Evolutionary conservation across 2,888 invertebrate species (phyloP).

Genomic region (Meandrusa payeni): DNA sequence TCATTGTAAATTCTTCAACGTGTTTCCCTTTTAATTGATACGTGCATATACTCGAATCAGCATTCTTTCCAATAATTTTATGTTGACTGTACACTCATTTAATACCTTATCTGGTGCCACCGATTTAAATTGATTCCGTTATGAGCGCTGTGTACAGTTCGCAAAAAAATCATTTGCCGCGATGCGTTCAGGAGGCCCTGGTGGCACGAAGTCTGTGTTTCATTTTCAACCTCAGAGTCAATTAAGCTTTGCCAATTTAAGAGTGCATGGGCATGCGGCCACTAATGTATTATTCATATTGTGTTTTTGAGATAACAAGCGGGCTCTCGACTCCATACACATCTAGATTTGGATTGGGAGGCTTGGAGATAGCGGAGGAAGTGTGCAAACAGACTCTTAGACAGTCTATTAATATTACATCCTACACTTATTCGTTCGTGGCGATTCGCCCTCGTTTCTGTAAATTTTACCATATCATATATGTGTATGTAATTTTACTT

Average conservation of each 20-base stretch:
- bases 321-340: constrained; percentile 73
- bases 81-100: constrained; percentile 15
- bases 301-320: constrained; percentile 80
- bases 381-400: constrained; percentile 40
- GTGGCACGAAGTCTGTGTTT: constrained; percentile 49
- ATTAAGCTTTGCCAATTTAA: constrained; percentile 78
- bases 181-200: constrained; percentile 31
- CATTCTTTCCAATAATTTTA: constrained; percentile 10
- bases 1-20: too few species aligned
- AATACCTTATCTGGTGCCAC: constrained; percentile 38
- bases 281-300: constrained; percentile 80
- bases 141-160: constrained; percentile 43
- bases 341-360: constrained; percentile 75
- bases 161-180: constrained; percentile 57
- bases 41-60: not conserved
- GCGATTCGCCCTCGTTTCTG: too few species aligned
- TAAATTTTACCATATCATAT: too few species aligned
- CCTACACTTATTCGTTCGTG: too few species aligned
- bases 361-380: constrained; percentile 46
- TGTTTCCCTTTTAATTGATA: not conserved
- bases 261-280: constrained; percentile 60
- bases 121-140: constrained; percentile 56
- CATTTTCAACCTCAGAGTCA: constrained; percentile 77
- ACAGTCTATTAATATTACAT: constrained; percentile 61
- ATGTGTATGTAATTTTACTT: too few species aligned